These are phyloP conservation scores for Microcebus lehilahytsara DNA, from an alignment of 2,113 vertebrate genomes.

Conservation along the genomic window DNA sequence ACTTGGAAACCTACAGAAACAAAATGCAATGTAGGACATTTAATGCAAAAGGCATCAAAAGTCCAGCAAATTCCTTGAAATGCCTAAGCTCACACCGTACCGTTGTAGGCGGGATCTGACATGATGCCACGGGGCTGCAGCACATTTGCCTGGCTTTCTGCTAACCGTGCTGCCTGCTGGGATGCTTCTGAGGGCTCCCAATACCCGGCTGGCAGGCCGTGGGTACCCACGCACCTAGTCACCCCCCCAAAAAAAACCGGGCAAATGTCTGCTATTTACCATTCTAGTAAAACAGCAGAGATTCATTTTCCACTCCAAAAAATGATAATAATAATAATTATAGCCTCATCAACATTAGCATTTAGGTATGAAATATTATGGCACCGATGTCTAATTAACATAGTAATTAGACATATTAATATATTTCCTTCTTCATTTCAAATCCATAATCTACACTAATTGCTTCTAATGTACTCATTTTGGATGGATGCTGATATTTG, in stretches of 20 bases:
- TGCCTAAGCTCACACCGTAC: too few relatives aligned
- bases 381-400: conserved; percentile 62
- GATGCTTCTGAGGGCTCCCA: accelerated
- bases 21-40: not conserved
- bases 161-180: accelerated
- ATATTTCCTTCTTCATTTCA: conserved; percentile 67
- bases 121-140: accelerated
- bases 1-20: not conserved
- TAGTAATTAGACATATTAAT: conserved; percentile 72
- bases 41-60: not conserved
- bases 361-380: conserved; percentile 69
- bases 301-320: not conserved
- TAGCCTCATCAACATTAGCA: conserved; percentile 49
- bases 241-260: not conserved
- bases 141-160: not conserved
- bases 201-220: not conserved
- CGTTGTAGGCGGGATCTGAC: accelerated
- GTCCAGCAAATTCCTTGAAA: not conserved
- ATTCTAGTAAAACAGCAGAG: not conserved
- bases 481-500: conserved; percentile 59
- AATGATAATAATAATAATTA: conserved; percentile 53
- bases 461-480: conserved; percentile 55
- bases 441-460: conserved; percentile 72
- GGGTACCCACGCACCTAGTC: not conserved
- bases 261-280: not conserved